phyloP scores from a whole-genome alignment of 2,797 vertebrate genomes.

The Babyrousa celebensis region DNA sequence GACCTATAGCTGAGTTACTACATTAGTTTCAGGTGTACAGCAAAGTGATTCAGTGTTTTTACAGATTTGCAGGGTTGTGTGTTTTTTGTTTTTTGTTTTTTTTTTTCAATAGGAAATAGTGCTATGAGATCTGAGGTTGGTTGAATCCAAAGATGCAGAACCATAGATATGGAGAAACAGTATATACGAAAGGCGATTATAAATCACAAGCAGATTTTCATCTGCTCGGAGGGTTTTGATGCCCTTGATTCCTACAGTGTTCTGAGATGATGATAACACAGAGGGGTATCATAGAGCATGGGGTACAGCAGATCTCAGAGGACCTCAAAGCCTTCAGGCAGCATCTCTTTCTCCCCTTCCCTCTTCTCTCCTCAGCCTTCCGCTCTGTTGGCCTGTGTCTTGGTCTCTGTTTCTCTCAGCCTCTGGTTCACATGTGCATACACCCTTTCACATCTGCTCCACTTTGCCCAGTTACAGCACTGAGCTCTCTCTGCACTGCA shows the following conservation, averaged over 20 bases:
- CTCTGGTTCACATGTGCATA: rapidly evolving
- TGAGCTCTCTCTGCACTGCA: background rate
- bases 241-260: background rate
- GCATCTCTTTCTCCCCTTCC: background rate
- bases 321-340: background rate
- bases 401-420: background rate
- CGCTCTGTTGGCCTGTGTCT: background rate
- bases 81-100: background rate
- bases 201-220: background rate
- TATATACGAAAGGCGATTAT: background rate
- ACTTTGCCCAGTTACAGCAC: background rate
- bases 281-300: background rate
- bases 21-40: background rate
- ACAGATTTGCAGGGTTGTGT: background rate
- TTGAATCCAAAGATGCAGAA: background rate
- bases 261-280: background rate
- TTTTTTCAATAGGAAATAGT: background rate
- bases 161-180: background rate
- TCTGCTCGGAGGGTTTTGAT: too few species aligned
- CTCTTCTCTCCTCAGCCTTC: background rate
- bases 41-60: background rate
- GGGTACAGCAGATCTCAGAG: background rate
- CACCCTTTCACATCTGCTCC: background rate
- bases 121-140: too few species aligned
- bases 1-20: background rate